Evolutionary conservation across 2,113 vertebrate genomes (phyloP).

Genomic region (Eudyptes chrysolophus): DNA sequence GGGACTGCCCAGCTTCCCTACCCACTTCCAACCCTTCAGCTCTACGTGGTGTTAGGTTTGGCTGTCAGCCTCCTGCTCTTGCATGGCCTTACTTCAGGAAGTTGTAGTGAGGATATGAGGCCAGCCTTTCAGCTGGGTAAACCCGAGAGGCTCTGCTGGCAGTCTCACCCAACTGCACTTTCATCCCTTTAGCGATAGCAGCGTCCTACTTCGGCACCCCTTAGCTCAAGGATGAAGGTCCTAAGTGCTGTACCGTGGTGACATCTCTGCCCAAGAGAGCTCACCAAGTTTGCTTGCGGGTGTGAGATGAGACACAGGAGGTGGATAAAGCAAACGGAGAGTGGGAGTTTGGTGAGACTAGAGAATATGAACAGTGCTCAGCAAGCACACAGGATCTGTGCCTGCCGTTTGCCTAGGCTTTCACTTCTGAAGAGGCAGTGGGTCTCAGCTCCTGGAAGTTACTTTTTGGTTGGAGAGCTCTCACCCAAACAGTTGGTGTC

Average conservation of each 20-base stretch:
- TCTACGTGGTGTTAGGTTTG: fast-evolving
- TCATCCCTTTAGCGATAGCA: fast-evolving
- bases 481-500: neutral
- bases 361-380: neutral
- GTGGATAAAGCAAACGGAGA: neutral
- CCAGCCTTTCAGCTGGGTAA: no score
- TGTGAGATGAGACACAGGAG: neutral
- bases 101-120: fast-evolving
- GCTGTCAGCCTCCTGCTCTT: neutral
- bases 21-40: neutral
- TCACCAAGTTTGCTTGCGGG: neutral
- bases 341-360: neutral
- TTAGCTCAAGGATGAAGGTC: neutral
- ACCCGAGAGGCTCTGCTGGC: neutral
- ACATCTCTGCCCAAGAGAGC: neutral
- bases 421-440: neutral
- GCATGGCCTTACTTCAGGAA: fast-evolving
- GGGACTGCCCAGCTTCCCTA: neutral
- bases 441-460: neutral
- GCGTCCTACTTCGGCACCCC: neutral
- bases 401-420: neutral
- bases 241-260: fast-evolving
- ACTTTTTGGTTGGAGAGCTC: neutral
- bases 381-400: neutral
- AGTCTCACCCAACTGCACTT: neutral